Percentiles rank a stretch among this genome's conserved stretches.
These are phyloP conservation scores for Alsophila aescularia DNA, from an alignment of 2,888 invertebrate genomes.

Conservation along the genomic window DNA sequence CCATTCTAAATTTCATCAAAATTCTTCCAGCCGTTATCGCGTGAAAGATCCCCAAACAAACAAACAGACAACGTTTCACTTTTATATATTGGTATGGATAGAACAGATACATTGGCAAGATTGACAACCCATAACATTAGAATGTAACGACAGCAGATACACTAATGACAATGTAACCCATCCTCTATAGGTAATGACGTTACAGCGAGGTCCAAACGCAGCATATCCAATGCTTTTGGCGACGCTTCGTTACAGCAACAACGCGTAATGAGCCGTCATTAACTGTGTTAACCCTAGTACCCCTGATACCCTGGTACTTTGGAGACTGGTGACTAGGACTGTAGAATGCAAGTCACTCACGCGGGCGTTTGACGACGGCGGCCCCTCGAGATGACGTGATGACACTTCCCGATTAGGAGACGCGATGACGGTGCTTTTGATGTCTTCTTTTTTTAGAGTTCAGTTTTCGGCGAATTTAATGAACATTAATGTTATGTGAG, in stretches of 20 bases:
- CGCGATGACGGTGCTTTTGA: conserved; percentile 41
- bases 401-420: conserved; percentile 46
- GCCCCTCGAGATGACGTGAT: conserved; percentile 18
- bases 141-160: conserved; percentile 36
- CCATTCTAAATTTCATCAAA: too few species aligned
- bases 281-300: conserved; percentile 79
- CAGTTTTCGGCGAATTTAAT: neutral
- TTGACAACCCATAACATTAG: conserved; percentile 22
- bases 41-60: too few species aligned
- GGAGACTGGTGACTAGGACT: conserved; percentile 1
- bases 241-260: conserved; percentile 80
- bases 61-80: neutral
- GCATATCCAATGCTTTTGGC: conserved; percentile 76
- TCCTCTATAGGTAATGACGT: conserved; percentile 53
- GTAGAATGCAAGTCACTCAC: conserved; percentile 24
- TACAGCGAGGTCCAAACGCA: conserved; percentile 66
- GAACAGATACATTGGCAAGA: neutral
- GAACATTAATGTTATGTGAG: neutral
- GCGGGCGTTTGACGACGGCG: conserved; percentile 35
- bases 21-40: too few species aligned
- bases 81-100: too few species aligned
- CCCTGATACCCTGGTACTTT: conserved; percentile 23
- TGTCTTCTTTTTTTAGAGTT: conserved; percentile 37
- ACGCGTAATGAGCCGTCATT: conserved; percentile 79
- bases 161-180: conserved; percentile 42